Evolutionary conservation across 2,888 invertebrate genomes (phyloP).

Genomic region (Agrochola litura): DNA sequence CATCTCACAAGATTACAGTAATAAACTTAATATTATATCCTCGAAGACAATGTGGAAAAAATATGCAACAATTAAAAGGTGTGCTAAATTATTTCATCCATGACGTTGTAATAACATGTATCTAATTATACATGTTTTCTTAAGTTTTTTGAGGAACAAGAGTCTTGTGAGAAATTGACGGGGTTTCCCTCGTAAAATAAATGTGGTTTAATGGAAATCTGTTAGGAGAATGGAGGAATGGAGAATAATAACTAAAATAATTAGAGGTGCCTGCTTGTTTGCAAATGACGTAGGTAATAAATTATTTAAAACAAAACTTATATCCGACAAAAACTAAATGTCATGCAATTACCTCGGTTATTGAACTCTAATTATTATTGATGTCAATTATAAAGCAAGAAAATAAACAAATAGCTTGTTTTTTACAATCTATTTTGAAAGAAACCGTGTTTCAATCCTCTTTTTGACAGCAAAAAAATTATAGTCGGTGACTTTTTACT

Average conservation of each 20-base stretch:
- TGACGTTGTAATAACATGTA: background rate
- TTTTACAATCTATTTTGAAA: no score
- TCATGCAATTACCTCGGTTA: no score
- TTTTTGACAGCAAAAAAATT: background rate
- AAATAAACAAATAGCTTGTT: background rate
- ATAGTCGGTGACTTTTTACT: background rate
- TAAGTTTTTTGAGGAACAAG: background rate
- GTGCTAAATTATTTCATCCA: slow-evolving; percentile 17
- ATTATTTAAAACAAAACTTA: background rate
- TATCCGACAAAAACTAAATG: background rate
- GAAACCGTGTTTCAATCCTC: background rate
- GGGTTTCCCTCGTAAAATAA: background rate
- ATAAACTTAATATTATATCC: slow-evolving; percentile 26
- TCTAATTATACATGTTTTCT: background rate
- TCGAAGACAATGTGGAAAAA: slow-evolving; percentile 14
- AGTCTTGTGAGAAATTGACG: background rate
- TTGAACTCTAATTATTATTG: background rate
- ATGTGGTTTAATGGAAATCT: background rate
- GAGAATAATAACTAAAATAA: background rate
- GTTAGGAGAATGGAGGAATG: no score
- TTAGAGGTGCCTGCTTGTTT: background rate
- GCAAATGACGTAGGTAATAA: background rate
- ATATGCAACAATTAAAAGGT: slow-evolving; percentile 34
- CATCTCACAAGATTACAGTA: slow-evolving; percentile 21
- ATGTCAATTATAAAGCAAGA: background rate